A percentile compares a stretch with the other conserved stretches of the same genome.
These are phyloP conservation scores for Chrysemys picta DNA, from an alignment of 2,113 vertebrate species.

Conservation along the genomic window DNA sequence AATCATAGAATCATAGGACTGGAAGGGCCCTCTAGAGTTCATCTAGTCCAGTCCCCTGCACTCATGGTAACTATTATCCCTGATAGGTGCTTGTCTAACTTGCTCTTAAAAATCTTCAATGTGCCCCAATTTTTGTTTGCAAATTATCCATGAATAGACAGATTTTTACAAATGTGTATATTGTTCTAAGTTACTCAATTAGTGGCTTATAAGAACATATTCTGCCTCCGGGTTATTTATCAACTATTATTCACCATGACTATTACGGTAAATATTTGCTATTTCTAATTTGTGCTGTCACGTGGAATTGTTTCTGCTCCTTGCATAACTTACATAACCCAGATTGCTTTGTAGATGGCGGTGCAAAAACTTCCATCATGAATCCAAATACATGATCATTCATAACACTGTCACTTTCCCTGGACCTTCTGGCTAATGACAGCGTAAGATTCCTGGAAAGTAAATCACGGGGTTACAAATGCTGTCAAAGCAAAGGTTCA, in stretches of 20 bases:
- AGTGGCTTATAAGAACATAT: neutral
- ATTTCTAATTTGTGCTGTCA: neutral
- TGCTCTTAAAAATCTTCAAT: neutral
- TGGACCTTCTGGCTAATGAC: neutral
- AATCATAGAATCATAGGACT: neutral
- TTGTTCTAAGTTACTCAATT: neutral
- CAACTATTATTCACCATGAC: neutral
- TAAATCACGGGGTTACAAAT: neutral
- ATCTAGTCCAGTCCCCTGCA: no score
- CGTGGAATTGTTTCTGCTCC: neutral
- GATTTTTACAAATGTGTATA: neutral
- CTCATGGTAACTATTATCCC: no score
- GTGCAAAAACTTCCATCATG: neutral
- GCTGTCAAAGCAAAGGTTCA: neutral
- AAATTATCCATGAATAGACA: neutral
- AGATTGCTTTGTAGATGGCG: rapidly evolving
- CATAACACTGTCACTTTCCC: neutral
- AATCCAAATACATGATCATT: neutral
- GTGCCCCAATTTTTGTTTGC: neutral
- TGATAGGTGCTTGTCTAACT: no score
- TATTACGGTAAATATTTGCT: neutral
- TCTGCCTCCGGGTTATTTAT: neutral
- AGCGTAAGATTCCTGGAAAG: constrained; percentile 20
- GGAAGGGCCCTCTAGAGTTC: no score
- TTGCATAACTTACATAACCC: rapidly evolving